These are phyloP conservation scores for Cylindroiulus punctatus DNA, from an alignment of 2,888 invertebrate genomes.

Conservation along the genomic window DNA sequence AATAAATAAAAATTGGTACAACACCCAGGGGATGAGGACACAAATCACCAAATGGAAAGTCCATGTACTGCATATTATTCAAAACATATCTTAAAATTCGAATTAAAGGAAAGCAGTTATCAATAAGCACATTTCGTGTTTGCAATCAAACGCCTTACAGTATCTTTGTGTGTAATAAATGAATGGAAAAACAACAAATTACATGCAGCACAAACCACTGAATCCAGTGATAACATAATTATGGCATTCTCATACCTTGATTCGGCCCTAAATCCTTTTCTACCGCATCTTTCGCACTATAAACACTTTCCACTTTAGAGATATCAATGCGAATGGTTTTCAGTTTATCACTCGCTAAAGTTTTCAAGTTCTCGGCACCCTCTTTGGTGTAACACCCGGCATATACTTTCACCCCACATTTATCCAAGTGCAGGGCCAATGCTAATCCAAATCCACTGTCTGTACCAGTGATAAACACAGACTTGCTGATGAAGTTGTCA, in stretches of 20 bases:
- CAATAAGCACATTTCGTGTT: no score
- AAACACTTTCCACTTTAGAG: conserved; percentile 14
- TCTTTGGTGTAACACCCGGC: conserved; percentile 55
- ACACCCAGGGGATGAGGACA: no score
- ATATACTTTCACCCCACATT: conserved; percentile 48
- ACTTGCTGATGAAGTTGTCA: background rate
- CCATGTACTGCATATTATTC: no score
- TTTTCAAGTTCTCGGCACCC: conserved; percentile 26
- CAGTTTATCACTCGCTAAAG: background rate
- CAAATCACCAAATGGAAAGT: no score
- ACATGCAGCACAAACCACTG: no score
- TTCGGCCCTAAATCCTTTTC: background rate
- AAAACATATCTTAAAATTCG: no score
- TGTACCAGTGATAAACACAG: conserved; percentile 53
- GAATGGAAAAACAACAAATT: no score
- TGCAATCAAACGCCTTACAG: no score
- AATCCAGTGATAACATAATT: no score
- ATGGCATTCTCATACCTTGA: background rate
- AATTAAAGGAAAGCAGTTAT: no score
- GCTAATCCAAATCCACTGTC: conserved; percentile 51
- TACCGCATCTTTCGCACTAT: background rate
- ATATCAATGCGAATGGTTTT: conserved; percentile 11
- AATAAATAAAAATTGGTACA: no score
- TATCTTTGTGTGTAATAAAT: no score
- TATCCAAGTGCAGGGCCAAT: conserved; percentile 51